Evolutionary conservation across 2,113 vertebrate species (phyloP), one percentile per base, ranked within the genome.

Genomic region (Hucho hucho): DNA sequence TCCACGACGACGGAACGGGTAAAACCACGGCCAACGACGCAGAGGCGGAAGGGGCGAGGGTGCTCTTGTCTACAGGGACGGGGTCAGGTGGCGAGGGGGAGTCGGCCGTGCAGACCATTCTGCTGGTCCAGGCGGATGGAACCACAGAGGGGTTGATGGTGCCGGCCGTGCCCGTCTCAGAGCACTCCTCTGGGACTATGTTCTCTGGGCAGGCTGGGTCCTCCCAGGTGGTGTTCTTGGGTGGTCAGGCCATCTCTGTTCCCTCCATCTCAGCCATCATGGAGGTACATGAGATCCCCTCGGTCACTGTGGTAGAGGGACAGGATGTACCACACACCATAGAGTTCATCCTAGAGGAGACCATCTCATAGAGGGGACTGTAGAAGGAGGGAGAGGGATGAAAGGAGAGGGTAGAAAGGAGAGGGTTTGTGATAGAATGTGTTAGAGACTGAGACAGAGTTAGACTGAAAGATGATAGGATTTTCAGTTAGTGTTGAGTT

Each of bases 281-380:
- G 89, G 90, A 91, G 2, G 84, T 86, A 1, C 88, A 77, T 63
- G 89, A 91, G 65, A 26, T 84, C 64, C 77, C 78, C 69, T 71
- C 78, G 2, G 86, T 91, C 75, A 91, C 87, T 64, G 86, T 93
- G 82, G 83, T 93, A 81, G 89, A 89, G 43, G 84, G 89, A 0
- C 74, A 82, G 74, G 89, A 93, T 47, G 86, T 92, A 0, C 89
- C 90, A 0, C 92, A 94, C 26, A 81, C 93, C 75, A 92, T 94
- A 3, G 93, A 94, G 88, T 92, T 93, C 74, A 93, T 94, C 22
- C 89, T 94, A 53, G 93, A 94, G 79, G 92, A 94, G 80, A 93
- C 92, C 0, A 87, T 93, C 24, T 93, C 77, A 64, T 32, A 66
- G 65, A 14, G 9, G 13, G 14, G n/a, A 24, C 76, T 85, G 74